These are phyloP conservation scores for Thamnophis sirtalis DNA, from an alignment of 2,113 vertebrate species.

Conservation along the genomic window DNA sequence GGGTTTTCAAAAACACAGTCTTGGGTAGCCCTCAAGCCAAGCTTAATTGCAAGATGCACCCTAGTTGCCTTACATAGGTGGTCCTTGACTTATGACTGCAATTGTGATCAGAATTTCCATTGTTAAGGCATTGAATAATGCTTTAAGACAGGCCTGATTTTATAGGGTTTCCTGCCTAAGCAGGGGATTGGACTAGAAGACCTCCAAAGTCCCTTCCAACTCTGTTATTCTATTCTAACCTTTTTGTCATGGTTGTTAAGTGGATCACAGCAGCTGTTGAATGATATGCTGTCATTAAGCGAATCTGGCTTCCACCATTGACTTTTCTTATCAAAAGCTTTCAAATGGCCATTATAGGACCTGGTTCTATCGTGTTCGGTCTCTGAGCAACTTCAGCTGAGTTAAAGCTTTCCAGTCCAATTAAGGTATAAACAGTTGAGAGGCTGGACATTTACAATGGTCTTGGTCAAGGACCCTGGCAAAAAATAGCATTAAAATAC, in stretches of 20 bases:
- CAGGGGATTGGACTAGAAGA: too few species aligned
- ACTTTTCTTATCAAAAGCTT: background rate
- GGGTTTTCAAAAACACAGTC: background rate
- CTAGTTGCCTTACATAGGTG: background rate
- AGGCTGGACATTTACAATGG: background rate
- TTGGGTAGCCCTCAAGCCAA: background rate
- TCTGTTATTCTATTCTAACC: too few species aligned
- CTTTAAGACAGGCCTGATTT: background rate
- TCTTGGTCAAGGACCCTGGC: background rate
- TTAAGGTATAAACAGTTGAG: background rate
- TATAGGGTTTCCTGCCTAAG: too few species aligned
- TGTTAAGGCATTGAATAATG: background rate
- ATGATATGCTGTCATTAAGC: background rate
- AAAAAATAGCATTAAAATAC: background rate
- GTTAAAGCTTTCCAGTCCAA: background rate
- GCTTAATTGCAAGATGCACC: background rate
- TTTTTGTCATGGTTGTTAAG: background rate
- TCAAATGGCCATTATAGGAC: background rate
- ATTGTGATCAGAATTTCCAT: background rate
- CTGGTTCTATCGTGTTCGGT: background rate
- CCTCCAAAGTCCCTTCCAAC: too few species aligned
- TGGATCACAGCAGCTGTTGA: background rate
- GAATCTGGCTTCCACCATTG: too few species aligned
- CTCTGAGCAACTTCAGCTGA: background rate
- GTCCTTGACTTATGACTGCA: background rate